Evolutionary conservation across 2,797 vertebrate species (phyloP), one percentile per base, ranked within the genome.

Genomic region (Pteronotus mesoamericanus): DNA sequence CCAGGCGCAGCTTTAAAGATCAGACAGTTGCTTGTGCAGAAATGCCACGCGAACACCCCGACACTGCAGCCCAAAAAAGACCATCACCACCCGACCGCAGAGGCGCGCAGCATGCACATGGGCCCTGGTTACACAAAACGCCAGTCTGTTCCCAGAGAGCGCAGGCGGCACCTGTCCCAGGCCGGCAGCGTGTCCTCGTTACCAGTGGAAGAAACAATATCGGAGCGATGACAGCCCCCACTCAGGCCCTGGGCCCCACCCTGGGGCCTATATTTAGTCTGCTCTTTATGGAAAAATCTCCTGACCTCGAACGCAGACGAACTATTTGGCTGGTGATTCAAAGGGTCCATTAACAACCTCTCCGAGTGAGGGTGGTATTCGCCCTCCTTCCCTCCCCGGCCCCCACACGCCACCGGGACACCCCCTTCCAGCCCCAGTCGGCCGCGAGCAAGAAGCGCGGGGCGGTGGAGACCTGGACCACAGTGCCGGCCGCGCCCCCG

Each of bases 51-150:
- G 94, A 88, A 96, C 2, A 91, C 94, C 95, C 89, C 97, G 97
- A 96, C 93, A 64, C 89, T 44, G 94, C 34, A 51, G 80, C 96
- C 95, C 92, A 16, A 92, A 97, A 94, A 96, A 97, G 96, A 96
- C 97, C 85, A 77, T 96, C 92, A 90, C 90, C 72, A 34, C 16
- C 89, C 86, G 79, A 90, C 92, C 89, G 91, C 89, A 6, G 86
- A n/a, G n/a, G n/a, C n/a, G n/a, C n/a, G n/a, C n/a, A n/a, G n/a
- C n/a, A n/a, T n/a, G n/a, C 95, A 95, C 95, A 86, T 86, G 96
- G 97, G 75, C 96, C 89, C 91, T 79, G 84, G 86, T 92, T 91
- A 93, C 96, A 90, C 97, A 96, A 87, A 96, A 89, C 96, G 89
- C 94, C 95, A 71, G 92, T 91, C 97, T 96, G 96, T 86, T 96